These are phyloP conservation scores for Echinops telfairi DNA, from an alignment of 2,113 vertebrate species.

Conservation along the genomic window DNA sequence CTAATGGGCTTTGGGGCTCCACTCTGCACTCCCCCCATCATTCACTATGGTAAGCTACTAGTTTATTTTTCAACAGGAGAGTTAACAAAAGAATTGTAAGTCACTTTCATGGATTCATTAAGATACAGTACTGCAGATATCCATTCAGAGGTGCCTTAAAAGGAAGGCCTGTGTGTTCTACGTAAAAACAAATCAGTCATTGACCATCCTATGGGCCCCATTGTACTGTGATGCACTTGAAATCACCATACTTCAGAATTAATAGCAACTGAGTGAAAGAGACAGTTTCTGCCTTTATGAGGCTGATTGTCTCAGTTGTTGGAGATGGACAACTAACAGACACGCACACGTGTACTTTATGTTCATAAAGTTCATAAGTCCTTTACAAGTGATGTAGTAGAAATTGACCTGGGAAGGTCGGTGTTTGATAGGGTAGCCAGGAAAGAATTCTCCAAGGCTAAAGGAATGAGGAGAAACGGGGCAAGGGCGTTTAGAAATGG, in stretches of 20 bases:
- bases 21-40: too few relatives aligned
- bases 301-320: neutral
- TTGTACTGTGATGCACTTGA: neutral
- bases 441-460: neutral
- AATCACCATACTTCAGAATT: neutral
- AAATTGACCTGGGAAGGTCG: neutral
- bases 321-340: neutral
- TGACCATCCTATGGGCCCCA: neutral
- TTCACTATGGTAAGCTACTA: too few relatives aligned
- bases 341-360: too few relatives aligned
- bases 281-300: neutral
- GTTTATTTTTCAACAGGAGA: neutral
- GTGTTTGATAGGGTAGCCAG: neutral
- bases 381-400: neutral
- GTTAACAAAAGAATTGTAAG: neutral
- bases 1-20: too few relatives aligned
- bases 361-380: too few relatives aligned
- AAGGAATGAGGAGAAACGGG: neutral
- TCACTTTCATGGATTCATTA: neutral
- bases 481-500: neutral
- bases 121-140: neutral
- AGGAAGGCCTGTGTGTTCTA: neutral
- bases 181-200: neutral
- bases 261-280: neutral
- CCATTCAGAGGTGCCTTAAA: neutral